Evolutionary conservation across 2,888 invertebrate genomes (phyloP).

Genomic region (Ommatoiulus sabulosus): DNA sequence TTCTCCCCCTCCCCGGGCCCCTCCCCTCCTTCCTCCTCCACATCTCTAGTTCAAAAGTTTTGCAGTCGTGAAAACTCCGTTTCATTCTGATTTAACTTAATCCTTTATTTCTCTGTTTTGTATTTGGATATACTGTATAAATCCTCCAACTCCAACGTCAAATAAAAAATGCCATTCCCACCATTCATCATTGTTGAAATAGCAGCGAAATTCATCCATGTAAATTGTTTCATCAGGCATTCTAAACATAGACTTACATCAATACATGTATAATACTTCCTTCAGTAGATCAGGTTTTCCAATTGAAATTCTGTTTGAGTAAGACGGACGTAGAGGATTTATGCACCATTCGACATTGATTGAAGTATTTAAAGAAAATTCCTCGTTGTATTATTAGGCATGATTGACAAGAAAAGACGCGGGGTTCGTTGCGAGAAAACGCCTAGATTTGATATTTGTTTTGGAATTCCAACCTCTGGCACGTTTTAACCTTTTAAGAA

Average conservation of each 20-base stretch:
- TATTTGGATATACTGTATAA: too few relatives aligned
- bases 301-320: constrained; percentile 10
- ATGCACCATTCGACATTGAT: neutral
- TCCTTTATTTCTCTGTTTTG: too few relatives aligned
- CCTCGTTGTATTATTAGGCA: neutral
- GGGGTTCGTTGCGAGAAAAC: neutral
- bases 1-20: too few relatives aligned
- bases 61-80: too few relatives aligned
- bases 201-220: neutral
- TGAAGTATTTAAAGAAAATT: constrained; percentile 22
- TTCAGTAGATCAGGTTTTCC: neutral
- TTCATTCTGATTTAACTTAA: too few relatives aligned
- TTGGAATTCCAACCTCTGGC: neutral
- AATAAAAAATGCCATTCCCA: neutral
- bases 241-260: neutral
- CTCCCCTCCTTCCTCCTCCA: neutral
- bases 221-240: neutral
- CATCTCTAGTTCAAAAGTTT: too few relatives aligned
- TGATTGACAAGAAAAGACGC: neutral
- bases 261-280: neutral
- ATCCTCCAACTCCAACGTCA: too few relatives aligned
- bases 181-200: neutral
- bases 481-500: neutral
- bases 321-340: neutral
- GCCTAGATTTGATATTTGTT: neutral